phyloP scores from a whole-genome alignment of 2,888 invertebrate species.

The Drosophila bunnanda region DNA sequence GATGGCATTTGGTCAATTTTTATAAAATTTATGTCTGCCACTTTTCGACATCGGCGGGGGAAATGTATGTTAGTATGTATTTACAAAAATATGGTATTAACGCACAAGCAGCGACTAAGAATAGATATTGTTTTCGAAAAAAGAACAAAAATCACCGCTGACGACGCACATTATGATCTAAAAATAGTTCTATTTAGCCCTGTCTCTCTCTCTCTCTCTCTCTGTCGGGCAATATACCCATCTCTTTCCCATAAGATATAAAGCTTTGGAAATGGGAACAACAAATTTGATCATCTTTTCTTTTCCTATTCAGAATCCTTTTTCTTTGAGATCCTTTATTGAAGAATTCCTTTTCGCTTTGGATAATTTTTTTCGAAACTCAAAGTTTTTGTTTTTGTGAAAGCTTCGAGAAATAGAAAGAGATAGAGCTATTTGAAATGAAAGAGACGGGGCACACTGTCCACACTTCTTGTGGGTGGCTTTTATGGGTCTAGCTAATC shows the following conservation, averaged over 20 bases:
- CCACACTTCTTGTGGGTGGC: slow-evolving; percentile 38
- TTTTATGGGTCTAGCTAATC: slow-evolving; percentile 45
- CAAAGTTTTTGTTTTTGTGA: background rate
- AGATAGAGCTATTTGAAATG: background rate
- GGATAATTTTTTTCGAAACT: background rate
- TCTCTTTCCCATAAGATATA: background rate
- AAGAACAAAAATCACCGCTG: slow-evolving; percentile 62
- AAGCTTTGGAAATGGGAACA: slow-evolving; percentile 1
- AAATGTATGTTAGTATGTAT: slow-evolving; percentile 46
- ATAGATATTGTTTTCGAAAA: slow-evolving; percentile 73
- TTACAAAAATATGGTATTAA: slow-evolving; percentile 77
- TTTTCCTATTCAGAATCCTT: background rate
- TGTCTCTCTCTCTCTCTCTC: slow-evolving; percentile 4
- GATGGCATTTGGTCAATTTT: slow-evolving; percentile 45
- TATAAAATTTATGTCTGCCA: slow-evolving; percentile 43
- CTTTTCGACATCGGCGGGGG: slow-evolving; percentile 4
- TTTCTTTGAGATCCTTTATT: too few relatives aligned
- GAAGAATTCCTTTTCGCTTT: too few relatives aligned
- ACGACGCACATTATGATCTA: slow-evolving; percentile 74
- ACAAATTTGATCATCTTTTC: background rate
- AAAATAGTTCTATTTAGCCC: slow-evolving; percentile 53
- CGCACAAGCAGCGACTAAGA: slow-evolving; percentile 73
- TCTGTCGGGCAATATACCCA: background rate
- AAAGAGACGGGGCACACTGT: background rate
- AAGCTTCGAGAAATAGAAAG: slow-evolving; percentile 12